These are phyloP conservation scores for Amblyopsis rosae DNA, from an alignment of 2,113 vertebrate genomes.

Conservation along the genomic window DNA sequence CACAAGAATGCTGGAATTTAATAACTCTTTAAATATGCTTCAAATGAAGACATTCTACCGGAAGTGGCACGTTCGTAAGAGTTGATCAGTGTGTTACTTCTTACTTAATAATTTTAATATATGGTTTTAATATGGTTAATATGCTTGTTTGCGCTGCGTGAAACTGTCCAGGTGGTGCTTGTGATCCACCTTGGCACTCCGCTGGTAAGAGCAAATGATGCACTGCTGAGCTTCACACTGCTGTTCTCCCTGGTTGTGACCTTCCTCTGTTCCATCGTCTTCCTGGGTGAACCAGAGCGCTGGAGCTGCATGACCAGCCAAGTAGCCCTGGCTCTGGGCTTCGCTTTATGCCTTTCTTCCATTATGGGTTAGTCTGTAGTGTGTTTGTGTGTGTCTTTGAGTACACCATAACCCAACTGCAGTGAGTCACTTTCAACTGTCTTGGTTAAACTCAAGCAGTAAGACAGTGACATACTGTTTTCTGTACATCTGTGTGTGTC, in stretches of 20 bases:
- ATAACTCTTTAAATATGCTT: no score
- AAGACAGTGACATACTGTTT: no score
- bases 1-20: no score
- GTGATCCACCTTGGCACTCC: conserved; percentile 72
- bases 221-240: conserved; percentile 78
- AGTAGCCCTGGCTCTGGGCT: conserved; percentile 79
- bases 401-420: no score
- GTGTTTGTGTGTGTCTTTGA: neutral
- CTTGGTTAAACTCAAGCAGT: no score
- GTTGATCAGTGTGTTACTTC: neutral
- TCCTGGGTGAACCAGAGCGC: conserved; percentile 76
- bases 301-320: conserved; percentile 86
- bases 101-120: neutral
- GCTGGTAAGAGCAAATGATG: conserved; percentile 77
- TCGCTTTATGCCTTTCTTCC: conserved; percentile 81
- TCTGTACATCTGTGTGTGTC: neutral
- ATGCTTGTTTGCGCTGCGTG: neutral
- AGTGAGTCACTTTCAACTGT: no score
- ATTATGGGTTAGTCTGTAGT: conserved; percentile 70
- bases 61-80: no score
- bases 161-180: conserved; percentile 66
- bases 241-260: conserved; percentile 79
- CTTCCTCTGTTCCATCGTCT: conserved; percentile 81
- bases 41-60: no score
- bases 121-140: neutral